Percentiles rank a stretch among this genome's conserved stretches.
phyloP scores from a whole-genome alignment of 2,113 vertebrate species.

The Heliornis fulica region DNA sequence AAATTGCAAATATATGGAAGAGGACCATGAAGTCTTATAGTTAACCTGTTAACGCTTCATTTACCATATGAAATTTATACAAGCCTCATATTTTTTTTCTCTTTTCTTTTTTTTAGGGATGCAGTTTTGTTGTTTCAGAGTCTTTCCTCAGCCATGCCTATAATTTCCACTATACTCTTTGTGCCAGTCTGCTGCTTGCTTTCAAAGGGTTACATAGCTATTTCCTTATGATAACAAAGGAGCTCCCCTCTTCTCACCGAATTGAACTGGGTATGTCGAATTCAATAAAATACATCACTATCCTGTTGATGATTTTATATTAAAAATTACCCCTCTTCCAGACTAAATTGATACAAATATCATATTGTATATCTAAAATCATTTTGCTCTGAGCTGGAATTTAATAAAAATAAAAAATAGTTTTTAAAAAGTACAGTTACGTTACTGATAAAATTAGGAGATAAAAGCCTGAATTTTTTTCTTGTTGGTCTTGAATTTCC shows the following conservation, averaged over 20 bases:
- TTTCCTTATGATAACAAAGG: conserved; percentile 87
- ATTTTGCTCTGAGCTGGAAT: background rate
- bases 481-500: background rate
- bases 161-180: conserved; percentile 90
- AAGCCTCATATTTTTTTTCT: background rate
- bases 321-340: background rate
- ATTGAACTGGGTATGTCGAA: conserved; percentile 90
- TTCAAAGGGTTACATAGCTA: conserved; percentile 95
- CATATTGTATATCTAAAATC: background rate
- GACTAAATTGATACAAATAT: background rate
- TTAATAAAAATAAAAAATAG: background rate
- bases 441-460: background rate
- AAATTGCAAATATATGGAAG: background rate
- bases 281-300: background rate
- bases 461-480: background rate
- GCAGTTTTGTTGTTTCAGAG: conserved; percentile 89
- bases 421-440: background rate
- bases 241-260: conserved; percentile 88
- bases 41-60: background rate
- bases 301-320: background rate
- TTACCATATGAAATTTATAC: background rate
- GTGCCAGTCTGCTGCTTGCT: conserved; percentile 88
- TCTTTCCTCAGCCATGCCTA: conserved; percentile 93
- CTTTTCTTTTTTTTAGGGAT: conserved; percentile 78
- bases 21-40: background rate